These are phyloP conservation scores for Troides helena DNA, from an alignment of 2,888 invertebrate species.

Conservation along the genomic window DNA sequence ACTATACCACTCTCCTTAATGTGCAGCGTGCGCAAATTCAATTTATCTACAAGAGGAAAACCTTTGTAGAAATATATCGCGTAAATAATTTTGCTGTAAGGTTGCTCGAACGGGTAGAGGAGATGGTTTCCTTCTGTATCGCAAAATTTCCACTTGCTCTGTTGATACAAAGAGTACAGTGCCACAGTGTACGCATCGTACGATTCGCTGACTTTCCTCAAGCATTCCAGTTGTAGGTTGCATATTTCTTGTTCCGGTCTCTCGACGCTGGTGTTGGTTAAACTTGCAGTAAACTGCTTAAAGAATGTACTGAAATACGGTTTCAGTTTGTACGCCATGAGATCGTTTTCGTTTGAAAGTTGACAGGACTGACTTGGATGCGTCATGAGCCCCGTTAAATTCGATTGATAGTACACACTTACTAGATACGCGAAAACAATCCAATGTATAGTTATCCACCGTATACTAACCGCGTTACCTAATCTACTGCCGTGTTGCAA, in stretches of 20 bases:
- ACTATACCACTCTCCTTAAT: constrained; percentile 53
- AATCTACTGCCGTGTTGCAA: constrained; percentile 42
- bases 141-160: constrained; percentile 18
- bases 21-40: constrained; percentile 40
- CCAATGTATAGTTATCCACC: constrained; percentile 47
- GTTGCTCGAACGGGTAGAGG: constrained; percentile 40
- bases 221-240: constrained; percentile 34
- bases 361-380: constrained; percentile 48
- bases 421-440: constrained; percentile 51
- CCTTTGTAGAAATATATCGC: constrained; percentile 57
- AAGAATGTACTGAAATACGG: constrained; percentile 48
- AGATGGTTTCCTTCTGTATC: constrained; percentile 26
- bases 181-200: constrained; percentile 31
- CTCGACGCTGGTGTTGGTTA: background rate
- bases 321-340: constrained; percentile 40
- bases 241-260: background rate
- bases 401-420: constrained; percentile 47
- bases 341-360: constrained; percentile 41
- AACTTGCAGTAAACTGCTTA: background rate
- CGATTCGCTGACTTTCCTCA: constrained; percentile 32
- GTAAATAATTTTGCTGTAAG: constrained; percentile 48
- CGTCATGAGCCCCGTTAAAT: constrained; percentile 46
- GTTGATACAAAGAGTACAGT: constrained; percentile 20
- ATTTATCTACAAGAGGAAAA: constrained; percentile 45
- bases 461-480: constrained; percentile 33